Percentiles rank a stretch among this genome's conserved stretches.
Evolutionary conservation across 2,113 vertebrate genomes (phyloP).

Genomic region (Gymnogyps californianus): DNA sequence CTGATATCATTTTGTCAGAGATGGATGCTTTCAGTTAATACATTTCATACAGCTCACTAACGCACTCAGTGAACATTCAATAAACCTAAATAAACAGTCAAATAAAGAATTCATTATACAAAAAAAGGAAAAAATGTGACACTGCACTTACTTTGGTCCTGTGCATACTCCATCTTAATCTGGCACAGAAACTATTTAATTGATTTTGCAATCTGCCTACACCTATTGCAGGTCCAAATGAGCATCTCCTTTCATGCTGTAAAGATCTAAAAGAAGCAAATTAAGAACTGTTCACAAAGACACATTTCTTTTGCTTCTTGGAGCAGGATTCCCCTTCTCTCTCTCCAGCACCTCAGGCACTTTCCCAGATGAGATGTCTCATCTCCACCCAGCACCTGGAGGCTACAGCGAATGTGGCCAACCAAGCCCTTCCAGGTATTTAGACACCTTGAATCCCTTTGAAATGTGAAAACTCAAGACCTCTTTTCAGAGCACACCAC

Average conservation of each 20-base stretch:
- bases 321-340: background rate
- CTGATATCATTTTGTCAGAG: background rate
- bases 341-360: background rate
- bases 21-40: background rate
- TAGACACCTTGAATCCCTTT: background rate
- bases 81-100: background rate
- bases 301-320: background rate
- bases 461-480: background rate
- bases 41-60: background rate
- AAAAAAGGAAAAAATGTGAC: background rate
- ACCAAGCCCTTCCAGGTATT: background rate
- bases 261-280: background rate
- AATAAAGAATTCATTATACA: background rate
- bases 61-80: background rate
- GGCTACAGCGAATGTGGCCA: rapidly evolving
- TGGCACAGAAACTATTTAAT: background rate
- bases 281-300: background rate
- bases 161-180: background rate
- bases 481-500: background rate
- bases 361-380: background rate
- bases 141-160: background rate
- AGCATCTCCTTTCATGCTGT: background rate
- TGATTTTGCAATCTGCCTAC: background rate
- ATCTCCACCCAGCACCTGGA: background rate
- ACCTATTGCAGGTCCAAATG: background rate